Percentiles rank a stretch among this genome's conserved stretches.
These are phyloP conservation scores for Meteorus cinctellus DNA, from an alignment of 2,888 invertebrate species.

Conservation along the genomic window DNA sequence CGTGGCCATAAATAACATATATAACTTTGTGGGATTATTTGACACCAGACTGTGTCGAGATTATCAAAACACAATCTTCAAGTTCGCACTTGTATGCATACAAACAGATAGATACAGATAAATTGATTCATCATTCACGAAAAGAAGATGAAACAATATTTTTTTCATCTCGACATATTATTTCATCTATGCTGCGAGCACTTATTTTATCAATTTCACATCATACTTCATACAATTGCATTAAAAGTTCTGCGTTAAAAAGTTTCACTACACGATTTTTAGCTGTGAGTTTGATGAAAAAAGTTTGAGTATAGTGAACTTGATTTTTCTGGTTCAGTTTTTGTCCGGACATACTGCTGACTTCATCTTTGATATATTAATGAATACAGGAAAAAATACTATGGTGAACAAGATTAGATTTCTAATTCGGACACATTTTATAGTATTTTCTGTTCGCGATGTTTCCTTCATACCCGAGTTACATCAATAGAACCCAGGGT, in stretches of 20 bases:
- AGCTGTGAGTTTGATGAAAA: constrained; percentile 22
- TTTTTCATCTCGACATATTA: neutral
- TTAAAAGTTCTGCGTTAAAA: constrained; percentile 10
- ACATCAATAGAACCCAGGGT: neutral
- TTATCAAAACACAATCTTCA: constrained; percentile 16
- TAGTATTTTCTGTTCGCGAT: neutral
- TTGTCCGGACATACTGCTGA: neutral
- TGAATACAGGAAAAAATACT: neutral
- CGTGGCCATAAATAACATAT: constrained; percentile 25
- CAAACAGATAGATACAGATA: neutral
- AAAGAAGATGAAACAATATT: neutral
- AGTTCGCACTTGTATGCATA: neutral
- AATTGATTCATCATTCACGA: neutral
- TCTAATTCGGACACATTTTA: neutral
- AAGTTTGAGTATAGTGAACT: constrained; percentile 6
- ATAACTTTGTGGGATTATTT: constrained; percentile 1
- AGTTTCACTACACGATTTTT: constrained; percentile 13
- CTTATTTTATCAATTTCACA: neutral
- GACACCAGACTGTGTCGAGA: constrained; percentile 1
- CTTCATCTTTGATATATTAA: neutral
- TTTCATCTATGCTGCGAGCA: neutral
- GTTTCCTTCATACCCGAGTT: neutral
- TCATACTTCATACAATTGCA: neutral
- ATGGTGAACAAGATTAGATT: neutral
- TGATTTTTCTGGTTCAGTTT: neutral